Base-by-base conservation (phyloP, 1,140 invertebrate genomes). In the Elymnias hypermnestra region DNA sequence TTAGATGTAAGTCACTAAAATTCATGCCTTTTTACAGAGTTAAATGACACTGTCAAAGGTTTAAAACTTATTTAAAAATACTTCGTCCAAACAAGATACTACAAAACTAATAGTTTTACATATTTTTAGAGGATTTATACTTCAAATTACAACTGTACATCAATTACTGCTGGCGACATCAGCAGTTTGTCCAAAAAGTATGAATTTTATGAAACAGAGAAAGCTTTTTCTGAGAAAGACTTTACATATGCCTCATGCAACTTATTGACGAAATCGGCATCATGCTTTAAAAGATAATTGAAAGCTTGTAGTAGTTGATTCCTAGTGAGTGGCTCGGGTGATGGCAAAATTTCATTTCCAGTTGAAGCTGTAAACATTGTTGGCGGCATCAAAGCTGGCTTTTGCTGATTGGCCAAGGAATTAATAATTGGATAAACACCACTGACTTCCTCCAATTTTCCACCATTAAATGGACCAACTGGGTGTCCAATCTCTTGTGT, bases 221-320 rank as follows among this genome's bases (percentile, higher is more conserved):
- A 90, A 14, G 92, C 87, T 62, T 91, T 91, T 72, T 94, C 92
- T 61, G 92, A 89, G 65, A 94, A 93, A 7, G 93, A 94, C 81
- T 95, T 94, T 0, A 96, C 91, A 73, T 97, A 97, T 35, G 94
- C 95, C 86, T 96, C 94, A 77, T 97, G 95, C 41, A 97, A 87
- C 79, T 94, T 95, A 58, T 91, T 92, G 5, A 96, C 89, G 85
- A 97, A 97, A 54, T 94, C 92, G 5, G 92, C 87, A 81, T 97
- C 95, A 82, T 94, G 94, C 83, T 94, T 94, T 15, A 97, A 87
- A 39, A 97, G 87, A 86, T 96, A 94, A 63, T 92, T 91, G 51
- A 97, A 91, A 35, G 95, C 94, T 87, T 97, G 95, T 23, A 95
- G 89, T 31, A 97, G 87, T 69, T 97, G 95, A 72, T 94, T 93